Conservation (phyloP, 2,797 vertebrate species). For the Siniperca undulata region DNA sequence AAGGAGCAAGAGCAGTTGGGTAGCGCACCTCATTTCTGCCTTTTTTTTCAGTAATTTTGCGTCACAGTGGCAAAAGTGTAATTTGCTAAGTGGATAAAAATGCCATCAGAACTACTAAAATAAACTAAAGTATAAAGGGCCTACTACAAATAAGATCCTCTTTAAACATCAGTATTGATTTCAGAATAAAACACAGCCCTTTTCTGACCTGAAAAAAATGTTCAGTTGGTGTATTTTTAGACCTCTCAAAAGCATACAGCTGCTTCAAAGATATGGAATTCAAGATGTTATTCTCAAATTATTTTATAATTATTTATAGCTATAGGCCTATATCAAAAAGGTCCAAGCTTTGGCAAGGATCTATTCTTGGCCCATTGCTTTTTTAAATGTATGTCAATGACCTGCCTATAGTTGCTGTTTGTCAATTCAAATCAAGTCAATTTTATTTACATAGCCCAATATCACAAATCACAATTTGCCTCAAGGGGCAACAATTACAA, state of each 20-base stretch:
- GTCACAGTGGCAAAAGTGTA: not conserved
- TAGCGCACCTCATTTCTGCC: not conserved
- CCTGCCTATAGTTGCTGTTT: not conserved
- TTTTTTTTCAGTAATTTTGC: not conserved
- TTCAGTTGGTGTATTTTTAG: not conserved
- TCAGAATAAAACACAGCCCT: too few relatives aligned
- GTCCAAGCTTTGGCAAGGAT: not conserved
- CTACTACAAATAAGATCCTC: not conserved
- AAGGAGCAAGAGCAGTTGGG: conserved; percentile 10
- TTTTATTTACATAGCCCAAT: too few relatives aligned
- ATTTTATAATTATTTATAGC: too few relatives aligned
- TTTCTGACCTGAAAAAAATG: not conserved
- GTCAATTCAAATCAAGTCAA: too few relatives aligned
- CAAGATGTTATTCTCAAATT: not conserved
- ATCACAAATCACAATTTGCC: too few relatives aligned
- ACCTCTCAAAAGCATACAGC: not conserved
- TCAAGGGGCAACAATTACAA: too few relatives aligned
- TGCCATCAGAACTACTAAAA: not conserved
- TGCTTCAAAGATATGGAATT: not conserved
- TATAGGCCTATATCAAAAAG: not conserved
- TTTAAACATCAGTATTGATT: not conserved
- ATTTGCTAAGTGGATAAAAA: not conserved
- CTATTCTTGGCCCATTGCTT: not conserved
- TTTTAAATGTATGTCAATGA: not conserved
- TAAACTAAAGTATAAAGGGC: not conserved